phyloP scores from a whole-genome alignment of 2,888 invertebrate species.

The Tolmerus cingulatus region DNA sequence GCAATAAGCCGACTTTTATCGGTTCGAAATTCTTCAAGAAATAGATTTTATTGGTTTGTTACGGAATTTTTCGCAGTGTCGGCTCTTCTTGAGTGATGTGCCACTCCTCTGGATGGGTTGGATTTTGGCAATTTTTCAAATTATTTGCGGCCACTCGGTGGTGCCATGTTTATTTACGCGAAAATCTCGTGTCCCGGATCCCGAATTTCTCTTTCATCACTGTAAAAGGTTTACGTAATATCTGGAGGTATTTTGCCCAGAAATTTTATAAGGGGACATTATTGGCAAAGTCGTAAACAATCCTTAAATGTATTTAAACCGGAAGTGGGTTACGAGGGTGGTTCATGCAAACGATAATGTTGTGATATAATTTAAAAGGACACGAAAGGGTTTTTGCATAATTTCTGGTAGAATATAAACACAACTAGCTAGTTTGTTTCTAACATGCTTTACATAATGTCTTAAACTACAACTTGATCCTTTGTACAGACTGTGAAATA shows the following conservation, averaged over 20 bases:
- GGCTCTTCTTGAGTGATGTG: conserved; percentile 21
- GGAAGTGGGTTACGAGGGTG: neutral
- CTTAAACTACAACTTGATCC: too few species aligned
- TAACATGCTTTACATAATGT: too few species aligned
- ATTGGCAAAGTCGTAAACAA: neutral
- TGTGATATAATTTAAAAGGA: neutral
- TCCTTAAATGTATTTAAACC: neutral
- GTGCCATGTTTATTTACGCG: conserved; percentile 8
- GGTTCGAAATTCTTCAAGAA: conserved; percentile 23
- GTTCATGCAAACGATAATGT: neutral
- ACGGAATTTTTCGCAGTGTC: conserved; percentile 26
- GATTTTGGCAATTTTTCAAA: conserved; percentile 33
- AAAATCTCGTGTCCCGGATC: neutral
- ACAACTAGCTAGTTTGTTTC: too few species aligned
- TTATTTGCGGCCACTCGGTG: neutral
- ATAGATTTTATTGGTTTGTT: conserved; percentile 39
- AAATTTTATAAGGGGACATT: neutral
- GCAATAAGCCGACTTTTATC: conserved; percentile 32
- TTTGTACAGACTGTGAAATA: too few species aligned
- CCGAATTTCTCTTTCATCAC: neutral
- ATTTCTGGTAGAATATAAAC: neutral
- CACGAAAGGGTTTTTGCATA: neutral
- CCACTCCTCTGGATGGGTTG: conserved; percentile 24
- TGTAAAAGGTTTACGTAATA: neutral
- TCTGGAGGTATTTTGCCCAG: neutral